Evolutionary conservation across 2,888 invertebrate species (phyloP), one percentile per base, ranked within the genome.

Genomic region (Ophion slaviceki): DNA sequence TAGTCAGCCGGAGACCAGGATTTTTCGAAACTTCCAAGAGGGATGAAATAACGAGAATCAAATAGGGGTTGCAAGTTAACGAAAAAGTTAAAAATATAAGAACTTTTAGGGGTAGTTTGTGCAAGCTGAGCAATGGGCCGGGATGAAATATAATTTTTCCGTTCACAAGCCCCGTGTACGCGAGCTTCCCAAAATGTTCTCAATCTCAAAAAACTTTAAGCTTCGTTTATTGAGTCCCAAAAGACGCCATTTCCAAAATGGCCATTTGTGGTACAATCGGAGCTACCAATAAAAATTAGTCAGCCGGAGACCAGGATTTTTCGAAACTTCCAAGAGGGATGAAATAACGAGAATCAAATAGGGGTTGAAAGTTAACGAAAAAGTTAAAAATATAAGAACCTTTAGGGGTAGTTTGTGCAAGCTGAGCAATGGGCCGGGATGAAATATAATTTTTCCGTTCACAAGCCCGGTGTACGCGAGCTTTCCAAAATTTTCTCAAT

Each of bases 381-480:
- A 32, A 32, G 4, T 32, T 4, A 32, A 32, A 32, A 32, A 4
- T 32, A 32, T 4, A 32, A 24, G 61, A 47, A 70, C 80, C 68
- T 64, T 78, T 77, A 53, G 59, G 64, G 40, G 77, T 74, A 94
- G 94, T 94, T 94, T 94, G 93, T 0, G 24, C 92, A 94, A 94
- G 94, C 94, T 89, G 85, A 90, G 91, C 92, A 94, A 94, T 94
- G 92, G 93, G 91, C 92, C 91, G 93, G 93, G 93, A 94, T 91
- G 87, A 68, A 87, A 80, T 80, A 45, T 62, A 61, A 61, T 77
- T 82, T 70, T 70, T 14, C 59, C 66, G 53, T 68, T 20, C 36
- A 32, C 66, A 75, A 6, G 36, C 67, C 36, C 17, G 14, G 57
- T 40, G 67, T 68, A 45, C 64, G 28, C 14, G 72, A 28, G 47